A percentile compares a stretch with the other conserved stretches of the same genome.
phyloP scores from a whole-genome alignment of 2,113 vertebrate genomes.

The Pterophyllum scalare region DNA sequence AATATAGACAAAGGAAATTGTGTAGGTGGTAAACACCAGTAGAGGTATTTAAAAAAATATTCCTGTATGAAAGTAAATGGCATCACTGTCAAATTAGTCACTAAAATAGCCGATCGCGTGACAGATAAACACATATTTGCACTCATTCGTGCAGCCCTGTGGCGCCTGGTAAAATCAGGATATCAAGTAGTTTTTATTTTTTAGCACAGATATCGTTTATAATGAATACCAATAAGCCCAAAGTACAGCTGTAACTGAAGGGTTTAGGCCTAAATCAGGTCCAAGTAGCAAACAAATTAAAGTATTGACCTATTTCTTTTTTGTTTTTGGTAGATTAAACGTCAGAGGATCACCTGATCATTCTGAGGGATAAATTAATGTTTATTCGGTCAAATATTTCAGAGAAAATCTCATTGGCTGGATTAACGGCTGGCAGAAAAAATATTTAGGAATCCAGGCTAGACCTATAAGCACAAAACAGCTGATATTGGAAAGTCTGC shows the following conservation, averaged over 20 bases:
- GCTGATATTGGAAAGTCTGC: not conserved
- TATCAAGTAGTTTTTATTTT: not conserved
- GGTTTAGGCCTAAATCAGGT: not conserved
- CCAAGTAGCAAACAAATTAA: not conserved
- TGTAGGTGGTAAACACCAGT: too few species aligned
- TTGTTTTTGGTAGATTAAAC: not conserved
- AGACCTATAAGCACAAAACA: not conserved
- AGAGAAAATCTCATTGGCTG: not conserved
- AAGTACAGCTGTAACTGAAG: not conserved
- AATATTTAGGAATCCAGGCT: not conserved
- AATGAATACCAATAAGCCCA: not conserved
- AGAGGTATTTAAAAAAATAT: too few species aligned
- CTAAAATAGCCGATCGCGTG: not conserved
- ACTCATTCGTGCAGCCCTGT: not conserved
- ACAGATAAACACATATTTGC: not conserved
- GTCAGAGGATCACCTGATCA: not conserved
- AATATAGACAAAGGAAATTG: too few species aligned
- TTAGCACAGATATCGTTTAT: not conserved
- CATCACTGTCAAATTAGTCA: too few species aligned
- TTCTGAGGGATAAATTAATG: not conserved
- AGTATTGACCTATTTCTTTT: not conserved
- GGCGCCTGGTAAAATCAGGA: too few species aligned
- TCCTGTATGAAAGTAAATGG: too few species aligned
- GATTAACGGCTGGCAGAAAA: not conserved
- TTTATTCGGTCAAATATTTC: not conserved